Conservation (phyloP, 2,113 vertebrate genomes). For the Centropus bengalensis region DNA sequence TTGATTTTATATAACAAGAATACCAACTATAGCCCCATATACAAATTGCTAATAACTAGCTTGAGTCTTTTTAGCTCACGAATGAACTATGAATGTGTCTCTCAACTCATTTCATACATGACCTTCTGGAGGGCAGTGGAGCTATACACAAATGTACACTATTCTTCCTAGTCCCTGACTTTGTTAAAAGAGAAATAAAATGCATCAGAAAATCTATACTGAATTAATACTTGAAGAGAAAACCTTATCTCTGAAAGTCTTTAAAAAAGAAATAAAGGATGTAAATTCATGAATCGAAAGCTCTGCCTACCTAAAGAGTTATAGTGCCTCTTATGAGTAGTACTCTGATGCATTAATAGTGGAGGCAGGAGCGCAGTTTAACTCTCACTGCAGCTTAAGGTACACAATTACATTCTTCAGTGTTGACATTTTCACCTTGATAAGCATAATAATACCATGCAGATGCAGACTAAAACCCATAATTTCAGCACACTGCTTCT, state of each 20-base stretch:
- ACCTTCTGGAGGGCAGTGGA: neutral
- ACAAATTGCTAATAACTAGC: constrained; percentile 32
- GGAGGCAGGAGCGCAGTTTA: constrained; percentile 60
- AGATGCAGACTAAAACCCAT: constrained; percentile 58
- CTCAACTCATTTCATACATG: constrained; percentile 49
- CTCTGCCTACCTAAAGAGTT: neutral
- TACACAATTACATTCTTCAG: constrained; percentile 70
- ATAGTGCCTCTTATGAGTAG: constrained; percentile 23
- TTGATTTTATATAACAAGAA: constrained; percentile 8
- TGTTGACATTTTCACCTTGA: constrained; percentile 67
- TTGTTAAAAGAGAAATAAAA: neutral
- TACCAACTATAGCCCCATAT: neutral
- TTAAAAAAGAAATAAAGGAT: neutral
- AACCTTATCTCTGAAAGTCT: neutral
- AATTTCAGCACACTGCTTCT: constrained; percentile 67
- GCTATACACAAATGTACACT: neutral
- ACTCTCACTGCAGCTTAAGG: constrained; percentile 38
- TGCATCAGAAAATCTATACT: constrained; percentile 16
- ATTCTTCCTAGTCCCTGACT: neutral
- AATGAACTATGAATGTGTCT: constrained; percentile 20
- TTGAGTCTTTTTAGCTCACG: neutral
- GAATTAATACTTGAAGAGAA: neutral
- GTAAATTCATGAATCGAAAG: constrained; percentile 39
- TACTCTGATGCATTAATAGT: constrained; percentile 44
- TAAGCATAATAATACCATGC: constrained; percentile 67